These are phyloP conservation scores for Aphrocallistes beatrix DNA, from an alignment of 37 sponge, comb jelly and placozoan species.

Conservation along the genomic window DNA sequence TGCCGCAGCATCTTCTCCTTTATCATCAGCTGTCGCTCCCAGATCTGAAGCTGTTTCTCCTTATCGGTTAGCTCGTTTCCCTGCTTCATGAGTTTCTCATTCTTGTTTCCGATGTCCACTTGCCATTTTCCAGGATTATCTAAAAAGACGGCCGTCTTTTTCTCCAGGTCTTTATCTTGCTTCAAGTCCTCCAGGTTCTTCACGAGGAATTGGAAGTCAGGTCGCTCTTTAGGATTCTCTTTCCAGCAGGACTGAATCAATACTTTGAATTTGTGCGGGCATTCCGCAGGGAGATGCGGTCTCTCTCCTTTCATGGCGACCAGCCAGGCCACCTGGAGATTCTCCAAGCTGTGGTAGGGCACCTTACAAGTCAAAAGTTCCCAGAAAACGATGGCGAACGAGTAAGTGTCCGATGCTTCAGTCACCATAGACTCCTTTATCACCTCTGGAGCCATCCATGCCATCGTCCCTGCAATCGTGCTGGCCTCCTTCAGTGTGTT, in stretches of 20 bases:
- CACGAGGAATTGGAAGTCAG: not conserved
- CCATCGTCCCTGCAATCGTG: slow-evolving; percentile 71
- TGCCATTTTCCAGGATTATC: not conserved
- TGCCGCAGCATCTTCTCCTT: slow-evolving; percentile 40
- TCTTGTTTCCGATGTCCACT: not conserved
- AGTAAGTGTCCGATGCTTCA: not conserved
- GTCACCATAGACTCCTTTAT: not conserved
- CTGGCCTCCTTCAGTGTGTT: slow-evolving; percentile 62
- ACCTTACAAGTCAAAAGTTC: slow-evolving; percentile 75
- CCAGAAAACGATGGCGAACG: slow-evolving; percentile 44
- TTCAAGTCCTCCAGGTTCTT: not conserved
- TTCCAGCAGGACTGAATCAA: slow-evolving; percentile 10
- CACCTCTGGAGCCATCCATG: slow-evolving; percentile 94
- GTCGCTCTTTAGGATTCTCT: not conserved
- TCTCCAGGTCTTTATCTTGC: not conserved
- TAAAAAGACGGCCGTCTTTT: not conserved
- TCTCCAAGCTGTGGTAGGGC: slow-evolving; percentile 71
- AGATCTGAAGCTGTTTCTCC: slow-evolving; percentile 38
- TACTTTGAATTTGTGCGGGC: not conserved
- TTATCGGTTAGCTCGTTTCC: slow-evolving; percentile 53
- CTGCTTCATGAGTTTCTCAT: slow-evolving; percentile 7
- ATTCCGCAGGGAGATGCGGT: not conserved
- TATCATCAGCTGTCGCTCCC: slow-evolving; percentile 43
- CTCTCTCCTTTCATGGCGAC: slow-evolving; percentile 62
- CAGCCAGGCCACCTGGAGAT: slow-evolving; percentile 84